A percentile compares a stretch with the other conserved stretches of the same genome.
These are phyloP conservation scores for Meghimatium bilineatum DNA, from an alignment of 2,888 invertebrate species.

Conservation along the genomic window DNA sequence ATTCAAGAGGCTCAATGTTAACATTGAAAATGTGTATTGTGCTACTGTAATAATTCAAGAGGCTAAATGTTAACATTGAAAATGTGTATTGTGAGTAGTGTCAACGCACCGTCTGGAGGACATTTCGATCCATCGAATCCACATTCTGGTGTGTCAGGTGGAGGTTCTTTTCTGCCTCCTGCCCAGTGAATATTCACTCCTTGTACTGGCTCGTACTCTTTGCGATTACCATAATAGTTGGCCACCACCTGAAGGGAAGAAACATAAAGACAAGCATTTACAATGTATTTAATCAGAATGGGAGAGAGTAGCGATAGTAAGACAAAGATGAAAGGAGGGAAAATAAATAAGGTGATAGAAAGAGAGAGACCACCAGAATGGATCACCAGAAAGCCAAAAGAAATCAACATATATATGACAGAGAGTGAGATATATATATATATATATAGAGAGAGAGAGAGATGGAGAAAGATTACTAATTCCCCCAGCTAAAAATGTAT, in stretches of 20 bases:
- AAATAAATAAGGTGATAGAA: too few species aligned
- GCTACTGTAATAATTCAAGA: too few species aligned
- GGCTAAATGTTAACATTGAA: not conserved
- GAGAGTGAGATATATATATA: not conserved
- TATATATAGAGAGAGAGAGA: too few species aligned
- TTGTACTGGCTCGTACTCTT: constrained; percentile 82
- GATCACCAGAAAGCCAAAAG: too few species aligned
- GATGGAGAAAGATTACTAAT: not conserved
- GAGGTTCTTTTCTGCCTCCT: constrained; percentile 86
- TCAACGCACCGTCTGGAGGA: constrained; percentile 78
- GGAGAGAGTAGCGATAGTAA: not conserved
- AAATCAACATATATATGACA: too few species aligned
- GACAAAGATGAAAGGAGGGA: not conserved
- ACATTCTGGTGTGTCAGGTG: constrained; percentile 92
- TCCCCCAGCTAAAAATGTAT: too few species aligned
- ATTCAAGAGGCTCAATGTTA: too few species aligned
- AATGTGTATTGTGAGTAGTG: not conserved
- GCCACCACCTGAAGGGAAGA: constrained; percentile 86
- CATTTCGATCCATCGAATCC: constrained; percentile 94
- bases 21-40: not conserved
- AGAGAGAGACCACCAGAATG: too few species aligned
- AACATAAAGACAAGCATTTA: too few species aligned
- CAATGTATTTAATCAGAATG: too few species aligned
- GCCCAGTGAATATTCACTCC: constrained; percentile 93
- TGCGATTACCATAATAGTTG: constrained; percentile 89